These are phyloP conservation scores for Stegodyphus dumicola DNA, from an alignment of 1,140 invertebrate genomes.

Conservation along the genomic window DNA sequence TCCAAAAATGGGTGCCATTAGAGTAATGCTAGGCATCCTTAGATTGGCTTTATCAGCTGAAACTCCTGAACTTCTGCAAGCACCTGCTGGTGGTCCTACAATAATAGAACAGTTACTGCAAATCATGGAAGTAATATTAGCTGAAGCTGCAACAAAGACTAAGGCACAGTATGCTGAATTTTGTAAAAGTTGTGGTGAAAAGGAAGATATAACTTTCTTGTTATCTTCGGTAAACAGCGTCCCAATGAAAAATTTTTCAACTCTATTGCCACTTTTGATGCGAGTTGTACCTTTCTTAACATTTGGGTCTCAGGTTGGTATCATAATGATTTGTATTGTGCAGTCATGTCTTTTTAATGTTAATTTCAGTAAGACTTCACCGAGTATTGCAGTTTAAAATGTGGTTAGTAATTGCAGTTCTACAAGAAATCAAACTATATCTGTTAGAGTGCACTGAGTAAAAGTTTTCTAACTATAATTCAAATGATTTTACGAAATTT, in stretches of 20 bases:
- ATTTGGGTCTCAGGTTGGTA: constrained; percentile 63
- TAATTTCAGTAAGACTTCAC: no score
- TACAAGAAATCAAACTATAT: no score
- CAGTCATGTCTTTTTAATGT: no score
- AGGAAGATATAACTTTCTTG: constrained; percentile 77
- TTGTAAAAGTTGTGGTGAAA: constrained; percentile 84
- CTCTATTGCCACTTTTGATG: constrained; percentile 76
- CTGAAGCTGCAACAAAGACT: constrained; percentile 85
- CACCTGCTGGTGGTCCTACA: constrained; percentile 74
- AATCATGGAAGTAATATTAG: constrained; percentile 93
- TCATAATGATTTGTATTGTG: neutral
- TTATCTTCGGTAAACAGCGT: constrained; percentile 36
- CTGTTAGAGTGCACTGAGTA: no score
- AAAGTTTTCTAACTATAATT: no score
- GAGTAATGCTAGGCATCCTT: constrained; percentile 77
- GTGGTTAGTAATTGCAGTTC: no score
- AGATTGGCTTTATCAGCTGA: constrained; percentile 70
- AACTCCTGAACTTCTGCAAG: constrained; percentile 73
- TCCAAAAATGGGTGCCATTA: constrained; percentile 77
- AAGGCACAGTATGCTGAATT: constrained; percentile 82
- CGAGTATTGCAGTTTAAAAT: no score
- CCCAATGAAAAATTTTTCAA: constrained; percentile 67
- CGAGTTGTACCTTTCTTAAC: constrained; percentile 92
- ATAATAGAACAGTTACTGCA: constrained; percentile 86
- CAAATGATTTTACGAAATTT: no score